These are phyloP conservation scores for Xestia c-nigrum DNA, from an alignment of 2,888 invertebrate genomes.

Conservation along the genomic window DNA sequence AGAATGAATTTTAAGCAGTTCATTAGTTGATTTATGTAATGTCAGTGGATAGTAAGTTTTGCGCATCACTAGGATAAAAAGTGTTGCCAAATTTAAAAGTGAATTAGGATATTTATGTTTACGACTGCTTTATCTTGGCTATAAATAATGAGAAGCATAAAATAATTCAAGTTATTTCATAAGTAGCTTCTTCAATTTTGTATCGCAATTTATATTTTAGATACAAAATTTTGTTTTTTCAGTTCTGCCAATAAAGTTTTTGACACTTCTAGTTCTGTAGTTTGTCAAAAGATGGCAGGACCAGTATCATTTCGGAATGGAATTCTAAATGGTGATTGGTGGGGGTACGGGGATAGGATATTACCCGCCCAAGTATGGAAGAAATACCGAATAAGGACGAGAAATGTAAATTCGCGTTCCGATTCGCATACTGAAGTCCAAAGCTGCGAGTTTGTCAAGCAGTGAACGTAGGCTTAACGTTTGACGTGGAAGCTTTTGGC, in stretches of 20 bases:
- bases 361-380: constrained; percentile 79
- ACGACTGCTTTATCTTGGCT: too few relatives aligned
- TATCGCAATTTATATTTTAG: not conserved
- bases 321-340: constrained; percentile 76
- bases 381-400: constrained; percentile 77
- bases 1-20: not conserved
- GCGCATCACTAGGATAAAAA: constrained; percentile 13
- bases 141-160: not conserved
- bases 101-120: constrained; percentile 18
- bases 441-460: constrained; percentile 45
- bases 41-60: constrained; percentile 5
- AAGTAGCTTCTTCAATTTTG: fast-evolving
- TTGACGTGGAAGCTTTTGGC: constrained; percentile 54
- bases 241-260: constrained; percentile 29
- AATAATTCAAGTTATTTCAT: not conserved
- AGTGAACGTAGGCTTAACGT: constrained; percentile 59
- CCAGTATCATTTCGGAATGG: constrained; percentile 58
- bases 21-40: not conserved
- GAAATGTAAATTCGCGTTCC: constrained; percentile 75
- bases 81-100: not conserved
- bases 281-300: constrained; percentile 72
- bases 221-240: not conserved
- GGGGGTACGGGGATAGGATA: constrained; percentile 69
- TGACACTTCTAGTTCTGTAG: constrained; percentile 16
- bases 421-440: constrained; percentile 68